Evolutionary conservation across 2,888 invertebrate genomes (phyloP).

Genomic region (Papilio gigon): DNA sequence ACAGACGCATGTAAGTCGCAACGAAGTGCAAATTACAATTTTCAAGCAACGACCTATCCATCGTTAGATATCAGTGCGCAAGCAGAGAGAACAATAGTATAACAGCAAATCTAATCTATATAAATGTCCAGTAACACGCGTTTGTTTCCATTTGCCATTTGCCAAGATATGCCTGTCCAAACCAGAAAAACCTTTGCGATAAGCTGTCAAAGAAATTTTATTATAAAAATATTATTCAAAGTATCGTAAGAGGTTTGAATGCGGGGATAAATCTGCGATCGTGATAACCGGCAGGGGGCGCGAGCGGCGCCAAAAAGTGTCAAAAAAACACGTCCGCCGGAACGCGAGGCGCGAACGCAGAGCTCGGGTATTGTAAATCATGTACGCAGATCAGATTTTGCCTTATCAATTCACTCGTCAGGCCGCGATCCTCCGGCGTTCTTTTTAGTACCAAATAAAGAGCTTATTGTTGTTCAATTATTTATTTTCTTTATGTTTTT

Average conservation of each 20-base stretch:
- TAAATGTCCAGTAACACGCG: background rate
- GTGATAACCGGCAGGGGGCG: constrained; percentile 51
- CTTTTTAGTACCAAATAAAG: constrained; percentile 29
- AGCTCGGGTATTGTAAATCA: constrained; percentile 45
- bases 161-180: background rate
- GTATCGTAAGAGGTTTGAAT: constrained; percentile 45
- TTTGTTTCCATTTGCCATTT: background rate
- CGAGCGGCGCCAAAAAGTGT: constrained; percentile 52
- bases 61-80: too few relatives aligned
- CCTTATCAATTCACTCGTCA: constrained; percentile 46
- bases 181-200: background rate
- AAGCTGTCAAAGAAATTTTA: constrained; percentile 23
- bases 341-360: constrained; percentile 45
- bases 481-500: constrained; percentile 38
- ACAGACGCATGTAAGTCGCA: too few relatives aligned
- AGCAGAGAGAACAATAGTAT: too few relatives aligned
- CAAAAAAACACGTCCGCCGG: constrained; percentile 47
- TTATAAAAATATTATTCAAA: constrained; percentile 49
- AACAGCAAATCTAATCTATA: too few relatives aligned
- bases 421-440: constrained; percentile 27
- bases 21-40: too few relatives aligned
- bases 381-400: constrained; percentile 43
- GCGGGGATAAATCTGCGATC: constrained; percentile 46
- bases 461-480: constrained; percentile 41
- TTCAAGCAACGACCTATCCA: too few relatives aligned